Conservation (phyloP, 2,888 invertebrate genomes). For the Stenodema calcarata region DNA sequence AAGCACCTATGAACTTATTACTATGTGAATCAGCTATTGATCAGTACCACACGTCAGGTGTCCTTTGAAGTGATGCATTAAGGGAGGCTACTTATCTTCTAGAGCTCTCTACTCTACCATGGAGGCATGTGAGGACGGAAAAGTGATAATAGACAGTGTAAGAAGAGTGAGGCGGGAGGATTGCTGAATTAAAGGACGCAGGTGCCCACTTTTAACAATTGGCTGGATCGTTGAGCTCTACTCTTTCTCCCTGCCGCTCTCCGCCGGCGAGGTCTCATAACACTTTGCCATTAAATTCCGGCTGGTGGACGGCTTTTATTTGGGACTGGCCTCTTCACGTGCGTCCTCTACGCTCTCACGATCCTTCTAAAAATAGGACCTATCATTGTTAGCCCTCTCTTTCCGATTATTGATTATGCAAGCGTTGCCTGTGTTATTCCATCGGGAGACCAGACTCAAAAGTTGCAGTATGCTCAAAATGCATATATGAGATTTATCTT, state of each 20-base stretch:
- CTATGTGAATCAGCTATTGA: too few relatives aligned
- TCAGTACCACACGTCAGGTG: neutral
- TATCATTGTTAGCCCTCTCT: neutral
- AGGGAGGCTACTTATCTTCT: neutral
- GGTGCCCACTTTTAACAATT: slow-evolving; percentile 33
- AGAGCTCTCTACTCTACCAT: neutral
- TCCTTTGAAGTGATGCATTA: neutral
- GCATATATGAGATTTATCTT: too few relatives aligned
- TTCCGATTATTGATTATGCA: neutral
- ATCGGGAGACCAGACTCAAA: too few relatives aligned
- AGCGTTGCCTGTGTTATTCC: too few relatives aligned
- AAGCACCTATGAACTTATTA: too few relatives aligned
- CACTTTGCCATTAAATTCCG: neutral
- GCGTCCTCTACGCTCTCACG: neutral
- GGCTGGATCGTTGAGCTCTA: slow-evolving; percentile 3
- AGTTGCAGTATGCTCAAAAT: too few relatives aligned
- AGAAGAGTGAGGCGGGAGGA: neutral
- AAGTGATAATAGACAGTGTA: neutral
- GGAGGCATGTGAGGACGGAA: too few relatives aligned
- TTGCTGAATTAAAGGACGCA: slow-evolving; percentile 24
- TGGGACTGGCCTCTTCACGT: neutral
- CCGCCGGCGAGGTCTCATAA: neutral
- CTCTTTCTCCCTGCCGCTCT: neutral
- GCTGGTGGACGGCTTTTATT: neutral
- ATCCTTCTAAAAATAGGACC: neutral